Evolutionary conservation across 2,888 invertebrate species (phyloP).

Genomic region (Hypolimnas misippus): DNA sequence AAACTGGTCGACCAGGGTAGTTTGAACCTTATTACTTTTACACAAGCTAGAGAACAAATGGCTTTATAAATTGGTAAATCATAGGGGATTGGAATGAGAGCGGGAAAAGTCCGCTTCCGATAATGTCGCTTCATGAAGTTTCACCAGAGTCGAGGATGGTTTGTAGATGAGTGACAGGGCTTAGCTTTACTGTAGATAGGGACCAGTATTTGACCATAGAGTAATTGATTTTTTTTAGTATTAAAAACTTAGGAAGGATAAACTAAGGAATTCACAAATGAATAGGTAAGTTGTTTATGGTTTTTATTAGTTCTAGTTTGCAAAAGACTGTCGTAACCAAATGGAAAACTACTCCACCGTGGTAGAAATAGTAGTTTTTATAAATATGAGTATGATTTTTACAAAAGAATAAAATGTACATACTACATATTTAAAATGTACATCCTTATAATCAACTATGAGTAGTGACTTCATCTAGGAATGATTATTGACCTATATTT

Average conservation of each 20-base stretch:
- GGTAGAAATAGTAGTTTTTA: too few species aligned
- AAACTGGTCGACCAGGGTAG: neutral
- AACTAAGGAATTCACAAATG: too few species aligned
- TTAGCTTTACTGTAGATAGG: slow-evolving; percentile 1
- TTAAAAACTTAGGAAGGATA: neutral
- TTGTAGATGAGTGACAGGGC: slow-evolving; percentile 1
- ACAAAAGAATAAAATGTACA: too few species aligned
- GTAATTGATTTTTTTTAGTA: neutral
- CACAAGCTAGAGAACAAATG: neutral
- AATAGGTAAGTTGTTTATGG: too few species aligned
- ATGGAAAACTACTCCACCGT: too few species aligned
- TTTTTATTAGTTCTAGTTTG: too few species aligned
- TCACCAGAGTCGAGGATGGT: slow-evolving; percentile 4
- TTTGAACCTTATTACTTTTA: slow-evolving; percentile 2
- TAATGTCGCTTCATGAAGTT: slow-evolving; percentile 21
- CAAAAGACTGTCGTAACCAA: too few species aligned
- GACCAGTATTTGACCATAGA: neutral
- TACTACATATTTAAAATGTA: too few species aligned
- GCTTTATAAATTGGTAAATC: slow-evolving; percentile 3
- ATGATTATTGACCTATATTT: too few species aligned
- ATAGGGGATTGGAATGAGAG: neutral
- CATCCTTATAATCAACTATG: too few species aligned
- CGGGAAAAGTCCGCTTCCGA: slow-evolving; percentile 10
- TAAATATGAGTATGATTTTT: too few species aligned
- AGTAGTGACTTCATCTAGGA: too few species aligned